These are phyloP conservation scores for Lamproptera curius DNA, from an alignment of 2,888 invertebrate species.

Conservation along the genomic window DNA sequence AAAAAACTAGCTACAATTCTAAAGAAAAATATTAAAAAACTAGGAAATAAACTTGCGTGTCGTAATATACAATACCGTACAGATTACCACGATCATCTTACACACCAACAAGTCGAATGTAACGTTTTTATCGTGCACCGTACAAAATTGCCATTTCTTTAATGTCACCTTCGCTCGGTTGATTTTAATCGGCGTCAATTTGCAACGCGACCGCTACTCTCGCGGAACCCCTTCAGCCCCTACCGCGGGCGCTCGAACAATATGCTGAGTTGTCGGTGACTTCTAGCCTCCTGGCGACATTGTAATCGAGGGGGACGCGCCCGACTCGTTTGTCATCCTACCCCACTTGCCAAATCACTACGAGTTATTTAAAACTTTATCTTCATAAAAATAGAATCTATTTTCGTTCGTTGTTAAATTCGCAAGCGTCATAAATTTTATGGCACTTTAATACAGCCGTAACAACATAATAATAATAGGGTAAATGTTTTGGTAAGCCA, in stretches of 20 bases:
- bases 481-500: constrained; percentile 77
- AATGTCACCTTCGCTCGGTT: constrained; percentile 37
- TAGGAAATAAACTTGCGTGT: neutral
- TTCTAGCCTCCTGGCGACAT: constrained; percentile 60
- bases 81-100: neutral
- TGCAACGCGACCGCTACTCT: constrained; percentile 55
- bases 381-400: constrained; percentile 10
- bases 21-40: no score
- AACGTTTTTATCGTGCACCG: neutral
- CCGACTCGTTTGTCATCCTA: constrained; percentile 61
- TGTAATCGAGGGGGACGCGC: constrained; percentile 69
- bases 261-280: constrained; percentile 69
- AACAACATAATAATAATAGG: constrained; percentile 74
- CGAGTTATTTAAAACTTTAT: constrained; percentile 33
- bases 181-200: constrained; percentile 64
- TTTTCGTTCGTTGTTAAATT: constrained; percentile 31
- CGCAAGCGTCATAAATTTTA: constrained; percentile 74
- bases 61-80: no score
- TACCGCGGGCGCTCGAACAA: constrained; percentile 47
- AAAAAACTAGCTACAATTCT: no score
- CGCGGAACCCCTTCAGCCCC: constrained; percentile 55
- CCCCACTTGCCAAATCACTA: constrained; percentile 35
- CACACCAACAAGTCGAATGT: no score
- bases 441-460: constrained; percentile 75
- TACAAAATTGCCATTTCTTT: constrained; percentile 23